These are phyloP conservation scores for Istiophorus platypterus DNA, from an alignment of 2,113 vertebrate species.

Conservation along the genomic window DNA sequence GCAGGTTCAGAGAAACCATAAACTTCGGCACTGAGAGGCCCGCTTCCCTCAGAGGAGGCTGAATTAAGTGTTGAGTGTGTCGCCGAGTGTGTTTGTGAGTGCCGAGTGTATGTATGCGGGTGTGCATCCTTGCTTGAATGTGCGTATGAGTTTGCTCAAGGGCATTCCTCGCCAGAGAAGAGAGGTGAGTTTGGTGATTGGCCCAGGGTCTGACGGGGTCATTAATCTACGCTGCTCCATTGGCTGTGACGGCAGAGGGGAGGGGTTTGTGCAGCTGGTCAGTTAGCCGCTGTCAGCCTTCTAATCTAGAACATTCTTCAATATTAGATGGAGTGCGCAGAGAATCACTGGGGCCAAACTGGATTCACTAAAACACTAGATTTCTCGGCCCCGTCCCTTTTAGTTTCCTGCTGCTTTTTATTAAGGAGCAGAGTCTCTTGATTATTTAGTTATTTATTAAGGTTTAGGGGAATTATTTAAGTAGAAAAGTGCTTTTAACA, in stretches of 20 bases:
- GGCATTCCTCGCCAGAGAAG: conserved; percentile 63
- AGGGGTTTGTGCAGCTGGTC: conserved; percentile 76
- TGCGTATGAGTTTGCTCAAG: conserved; percentile 72
- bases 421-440: background rate
- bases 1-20: conserved; percentile 82
- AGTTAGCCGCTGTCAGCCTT: conserved; percentile 78
- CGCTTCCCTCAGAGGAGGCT: conserved; percentile 62
- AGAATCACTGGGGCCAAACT: conserved; percentile 51
- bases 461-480: background rate
- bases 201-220: conserved; percentile 60
- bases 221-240: conserved; percentile 75
- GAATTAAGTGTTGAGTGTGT: conserved; percentile 77
- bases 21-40: conserved; percentile 72
- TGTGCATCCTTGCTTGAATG: conserved; percentile 25
- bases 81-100: conserved; percentile 21
- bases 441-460: background rate
- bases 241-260: conserved; percentile 75
- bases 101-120: conserved; percentile 28
- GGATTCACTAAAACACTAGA: conserved; percentile 35
- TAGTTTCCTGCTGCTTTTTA: conserved; percentile 1
- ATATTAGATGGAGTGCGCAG: conserved; percentile 64
- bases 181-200: conserved; percentile 60
- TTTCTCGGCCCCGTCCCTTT: conserved; percentile 23
- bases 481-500: background rate
- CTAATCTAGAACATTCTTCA: conserved; percentile 81